Base-by-base conservation (phyloP, 35 echinoderm and acorn worm genomes). In the Strongylocentrotus purpuratus region DNA sequence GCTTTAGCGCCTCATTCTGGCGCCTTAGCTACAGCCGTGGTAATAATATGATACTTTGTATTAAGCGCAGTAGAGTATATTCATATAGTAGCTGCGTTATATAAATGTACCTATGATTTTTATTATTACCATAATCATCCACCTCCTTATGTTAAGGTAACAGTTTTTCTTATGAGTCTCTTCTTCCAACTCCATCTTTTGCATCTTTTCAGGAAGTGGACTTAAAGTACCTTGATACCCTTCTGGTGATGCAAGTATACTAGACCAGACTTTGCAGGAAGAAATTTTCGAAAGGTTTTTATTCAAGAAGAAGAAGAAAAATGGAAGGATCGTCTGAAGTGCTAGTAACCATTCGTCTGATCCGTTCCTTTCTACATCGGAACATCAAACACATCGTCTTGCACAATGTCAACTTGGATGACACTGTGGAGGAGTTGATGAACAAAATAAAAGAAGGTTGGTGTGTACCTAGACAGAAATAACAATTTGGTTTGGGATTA, bases 331-430 rank as follows among this genome's bases (percentile, higher is more conserved):
- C 52, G 18, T 15, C 31, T 8, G 91, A 32, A 10, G 41, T 96
- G 9, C 94, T 95, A 0, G 65, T 99, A 8, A 97, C 98, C 14
- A 95, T 99, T 28, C 96, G 98, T 59, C 94, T 99, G 4, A 97
- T 99, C 61, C 96, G 98, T 33, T 99, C 98, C 4, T 99, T 99
- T 95, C 96, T 97, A 41, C 97, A 97, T 95, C 94, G 98, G 2
- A 99, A 99, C 89, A 97, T 97, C 95, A 96, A 99, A 85, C 97
- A 97, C 46, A 33, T 97, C 33, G 97, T 97, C 25, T 94, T 95
- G 46, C 95, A 97, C 58, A 85, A 99, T 87, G 94, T 99, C 46
- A 59, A 94, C 33, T 50, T 95, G n/a, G 50, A 92, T 15, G 95
- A 96, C 35, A 93, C 95, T 25, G 97, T 96, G 18, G 94, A 94